Evolutionary conservation across 2,888 invertebrate species (phyloP).

Genomic region (Yponomeuta malinellus): DNA sequence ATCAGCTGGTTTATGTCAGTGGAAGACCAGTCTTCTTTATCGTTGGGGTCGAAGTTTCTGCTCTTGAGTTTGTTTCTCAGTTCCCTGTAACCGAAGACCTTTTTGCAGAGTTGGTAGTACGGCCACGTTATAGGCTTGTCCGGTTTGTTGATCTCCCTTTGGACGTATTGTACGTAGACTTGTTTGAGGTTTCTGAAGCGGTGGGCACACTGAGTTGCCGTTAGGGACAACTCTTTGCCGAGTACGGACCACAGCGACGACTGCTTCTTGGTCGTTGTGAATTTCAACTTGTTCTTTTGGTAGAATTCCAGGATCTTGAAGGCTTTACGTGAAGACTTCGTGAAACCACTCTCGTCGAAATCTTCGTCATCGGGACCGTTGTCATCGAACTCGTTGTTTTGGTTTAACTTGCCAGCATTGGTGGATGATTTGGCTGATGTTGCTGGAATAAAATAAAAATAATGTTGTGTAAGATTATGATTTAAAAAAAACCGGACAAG

Average conservation of each 20-base stretch:
- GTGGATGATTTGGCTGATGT: not conserved
- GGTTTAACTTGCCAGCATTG: not conserved
- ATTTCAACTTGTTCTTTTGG: conserved; percentile 57
- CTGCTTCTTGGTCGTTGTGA: conserved; percentile 47
- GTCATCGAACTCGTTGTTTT: not conserved
- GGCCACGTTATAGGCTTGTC: conserved; percentile 63
- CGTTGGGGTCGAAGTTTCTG: conserved; percentile 38
- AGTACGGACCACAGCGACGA: conserved; percentile 44
- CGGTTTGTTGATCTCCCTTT: conserved; percentile 58
- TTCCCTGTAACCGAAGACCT: conserved; percentile 60
- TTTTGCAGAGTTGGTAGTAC: conserved; percentile 58
- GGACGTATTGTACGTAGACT: conserved; percentile 51
- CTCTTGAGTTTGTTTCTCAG: conserved; percentile 54
- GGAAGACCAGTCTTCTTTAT: conserved; percentile 52
- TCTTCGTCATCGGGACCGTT: conserved; percentile 32
- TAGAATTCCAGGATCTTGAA: conserved; percentile 61
- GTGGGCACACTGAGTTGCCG: conserved; percentile 54
- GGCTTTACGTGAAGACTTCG: conserved; percentile 43
- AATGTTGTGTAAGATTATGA: not conserved
- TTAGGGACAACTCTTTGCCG: conserved; percentile 46
- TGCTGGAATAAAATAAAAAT: not conserved
- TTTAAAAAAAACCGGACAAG: too few relatives aligned
- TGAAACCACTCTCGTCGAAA: conserved; percentile 42
- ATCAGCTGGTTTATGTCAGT: conserved; percentile 55
- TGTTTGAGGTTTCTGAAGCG: conserved; percentile 58